Evolutionary conservation across 2,888 invertebrate genomes (phyloP), one percentile per base, ranked within the genome.

Genomic region (Chrysodeixis includens): DNA sequence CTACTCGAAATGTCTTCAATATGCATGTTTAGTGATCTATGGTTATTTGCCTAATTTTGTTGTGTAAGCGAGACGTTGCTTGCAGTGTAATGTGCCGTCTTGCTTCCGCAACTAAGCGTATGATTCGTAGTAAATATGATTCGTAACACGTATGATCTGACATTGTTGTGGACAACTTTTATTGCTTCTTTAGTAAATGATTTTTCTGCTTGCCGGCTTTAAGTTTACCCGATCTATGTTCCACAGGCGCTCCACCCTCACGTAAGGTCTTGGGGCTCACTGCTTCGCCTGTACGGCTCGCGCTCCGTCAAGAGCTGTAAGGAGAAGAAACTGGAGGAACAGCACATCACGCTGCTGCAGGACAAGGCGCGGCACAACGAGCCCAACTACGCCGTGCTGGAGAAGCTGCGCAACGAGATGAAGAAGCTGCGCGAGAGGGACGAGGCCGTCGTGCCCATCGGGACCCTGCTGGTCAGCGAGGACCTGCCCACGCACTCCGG

Each of bases 191-290:
- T 6, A 26, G 26, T 26, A 26, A 26, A 26, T 26, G 26, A 4
- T 26, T 26, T 26, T 26, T 6, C 26, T 26, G 2, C 26, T 26
- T 26, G 1, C 12, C 35, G n/a, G n/a, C n/a, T n/a, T 46, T 18
- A 10, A 16, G 16, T 46, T n/a, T 9, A 46, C 1, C 18, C 18
- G 0, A 3, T 18, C 8, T 32, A 9, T 51, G 12, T 46, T 0
- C 4, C 16, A 72, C 62, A 92, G 97, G 96, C 97, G 59, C 95
- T 99, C 30, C 99, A 99, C 95, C 99, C 99, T 0, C 98, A 99
- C 88, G 98, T 99, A 60, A 97, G 96, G 30, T 98, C 97, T 1
- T 99, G 99, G 99, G 99, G 99, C 61, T 98, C 99, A 0, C 95
- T 99, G 53, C 93, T 99, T 10, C 96, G 99, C 0, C 96, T 99